A percentile compares a stretch with the other conserved stretches of the same genome.
Conservation (phyloP, 2,888 invertebrate species). For the Petrolisthes manimaculis region DNA sequence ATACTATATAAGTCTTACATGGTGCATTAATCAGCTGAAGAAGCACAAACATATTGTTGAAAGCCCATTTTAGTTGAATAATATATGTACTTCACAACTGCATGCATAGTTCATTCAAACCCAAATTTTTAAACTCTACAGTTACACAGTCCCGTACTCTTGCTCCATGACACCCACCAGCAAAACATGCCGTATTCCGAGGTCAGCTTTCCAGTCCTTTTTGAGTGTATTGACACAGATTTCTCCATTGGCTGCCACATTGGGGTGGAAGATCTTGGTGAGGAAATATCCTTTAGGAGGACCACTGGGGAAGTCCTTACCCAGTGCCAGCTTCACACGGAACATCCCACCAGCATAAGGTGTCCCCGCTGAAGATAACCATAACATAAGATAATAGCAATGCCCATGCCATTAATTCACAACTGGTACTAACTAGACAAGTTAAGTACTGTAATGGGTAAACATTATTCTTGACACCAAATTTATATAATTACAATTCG, state of each 20-base stretch:
- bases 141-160: not conserved
- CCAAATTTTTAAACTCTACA: not conserved
- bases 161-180: slow-evolving; percentile 74
- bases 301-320: slow-evolving; percentile 91
- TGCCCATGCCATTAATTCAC: too few species aligned
- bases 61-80: too few species aligned
- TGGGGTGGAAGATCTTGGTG: slow-evolving; percentile 97
- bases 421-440: too few species aligned
- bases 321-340: slow-evolving; percentile 88
- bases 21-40: too few species aligned
- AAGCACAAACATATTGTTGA: too few species aligned
- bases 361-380: slow-evolving; percentile 27
- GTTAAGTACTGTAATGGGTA: too few species aligned
- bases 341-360: slow-evolving; percentile 92
- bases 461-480: too few species aligned
- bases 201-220: slow-evolving; percentile 96
- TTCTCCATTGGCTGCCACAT: slow-evolving; percentile 92
- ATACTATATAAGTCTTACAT: too few species aligned
- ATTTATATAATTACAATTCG: too few species aligned
- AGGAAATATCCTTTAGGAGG: slow-evolving; percentile 91
- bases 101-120: too few species aligned
- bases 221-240: slow-evolving; percentile 97
- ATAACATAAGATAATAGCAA: not conserved
- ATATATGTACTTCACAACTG: too few species aligned
- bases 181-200: slow-evolving; percentile 94